Evolutionary conservation across 2,888 invertebrate species (phyloP).

Genomic region (Diplolepis rosae): DNA sequence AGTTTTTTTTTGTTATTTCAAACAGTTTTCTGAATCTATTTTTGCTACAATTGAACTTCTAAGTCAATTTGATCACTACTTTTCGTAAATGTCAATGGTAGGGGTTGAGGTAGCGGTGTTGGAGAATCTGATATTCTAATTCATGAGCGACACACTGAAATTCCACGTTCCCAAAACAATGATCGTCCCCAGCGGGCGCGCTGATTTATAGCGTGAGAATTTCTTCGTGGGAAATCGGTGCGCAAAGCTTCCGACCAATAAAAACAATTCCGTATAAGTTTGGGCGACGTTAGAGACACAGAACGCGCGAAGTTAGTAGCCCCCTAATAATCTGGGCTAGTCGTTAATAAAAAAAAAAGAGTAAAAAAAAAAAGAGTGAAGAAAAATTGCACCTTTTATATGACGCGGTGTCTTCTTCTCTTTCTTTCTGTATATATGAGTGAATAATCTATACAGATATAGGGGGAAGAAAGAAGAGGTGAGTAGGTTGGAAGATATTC

Average conservation of each 20-base stretch:
- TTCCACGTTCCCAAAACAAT: slow-evolving; percentile 58
- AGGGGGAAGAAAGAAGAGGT: not conserved
- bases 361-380: too few species aligned
- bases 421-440: slow-evolving; percentile 26
- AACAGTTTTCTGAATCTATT: too few species aligned
- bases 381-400: slow-evolving; percentile 37
- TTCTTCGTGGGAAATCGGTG: slow-evolving; percentile 59
- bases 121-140: slow-evolving; percentile 56
- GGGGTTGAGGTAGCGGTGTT: slow-evolving; percentile 18
- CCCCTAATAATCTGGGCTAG: slow-evolving; percentile 11
- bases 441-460: slow-evolving; percentile 17
- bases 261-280: slow-evolving; percentile 40
- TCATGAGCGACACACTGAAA: slow-evolving; percentile 57
- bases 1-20: too few species aligned
- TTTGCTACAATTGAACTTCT: too few species aligned
- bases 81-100: too few species aligned
- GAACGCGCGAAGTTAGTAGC: slow-evolving; percentile 23
- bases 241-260: slow-evolving; percentile 48
- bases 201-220: slow-evolving; percentile 62
- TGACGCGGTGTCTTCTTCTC: slow-evolving; percentile 53
- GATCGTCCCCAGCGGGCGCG: slow-evolving; percentile 52
- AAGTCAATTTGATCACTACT: too few species aligned
- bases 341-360: not conserved
- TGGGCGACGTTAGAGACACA: slow-evolving; percentile 18
- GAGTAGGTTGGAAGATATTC: slow-evolving; percentile 6